These are phyloP conservation scores for Microctenopoma stevenorrisi DNA, from an alignment of 2,797 vertebrate species.

Conservation along the genomic window DNA sequence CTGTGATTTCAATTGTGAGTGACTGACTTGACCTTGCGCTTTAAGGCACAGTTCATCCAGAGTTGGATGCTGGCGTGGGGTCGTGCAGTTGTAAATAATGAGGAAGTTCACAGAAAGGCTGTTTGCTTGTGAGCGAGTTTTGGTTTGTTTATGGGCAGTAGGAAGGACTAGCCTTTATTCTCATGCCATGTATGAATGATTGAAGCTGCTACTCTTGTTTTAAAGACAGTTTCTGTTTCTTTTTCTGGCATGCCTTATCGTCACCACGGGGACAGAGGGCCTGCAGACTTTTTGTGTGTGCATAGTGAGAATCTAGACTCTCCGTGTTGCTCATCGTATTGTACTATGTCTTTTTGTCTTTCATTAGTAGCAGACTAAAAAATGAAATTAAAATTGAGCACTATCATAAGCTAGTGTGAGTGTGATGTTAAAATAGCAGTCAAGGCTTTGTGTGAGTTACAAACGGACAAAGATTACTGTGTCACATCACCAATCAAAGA, in stretches of 20 bases:
- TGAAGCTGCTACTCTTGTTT: conserved; percentile 31
- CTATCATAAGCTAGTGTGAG: background rate
- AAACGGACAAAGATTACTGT: background rate
- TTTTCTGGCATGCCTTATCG: conserved; percentile 1
- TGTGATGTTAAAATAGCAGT: background rate
- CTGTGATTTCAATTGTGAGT: background rate
- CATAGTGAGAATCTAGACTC: background rate
- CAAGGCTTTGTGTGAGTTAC: background rate
- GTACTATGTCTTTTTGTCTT: background rate
- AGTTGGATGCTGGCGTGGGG: conserved; percentile 24
- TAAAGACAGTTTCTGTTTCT: conserved; percentile 3
- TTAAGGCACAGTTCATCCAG: conserved; percentile 31
- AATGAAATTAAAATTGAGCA: background rate
- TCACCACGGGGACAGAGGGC: conserved; percentile 23
- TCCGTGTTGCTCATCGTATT: background rate
- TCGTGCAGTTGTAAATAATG: conserved; percentile 57
- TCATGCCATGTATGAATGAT: conserved; percentile 36
- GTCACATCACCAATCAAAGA: conserved; percentile 11
- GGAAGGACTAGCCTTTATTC: conserved; percentile 34
- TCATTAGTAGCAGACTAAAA: background rate
- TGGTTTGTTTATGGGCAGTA: conserved; percentile 49
- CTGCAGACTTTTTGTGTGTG: background rate
- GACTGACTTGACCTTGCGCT: conserved; percentile 4
- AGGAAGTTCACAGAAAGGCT: conserved; percentile 39
- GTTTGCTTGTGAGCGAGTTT: conserved; percentile 52